A percentile compares a stretch with the other conserved stretches of the same genome.
Conservation (phyloP, 1,140 invertebrate genomes). For the Andrena cerasifolii region DNA sequence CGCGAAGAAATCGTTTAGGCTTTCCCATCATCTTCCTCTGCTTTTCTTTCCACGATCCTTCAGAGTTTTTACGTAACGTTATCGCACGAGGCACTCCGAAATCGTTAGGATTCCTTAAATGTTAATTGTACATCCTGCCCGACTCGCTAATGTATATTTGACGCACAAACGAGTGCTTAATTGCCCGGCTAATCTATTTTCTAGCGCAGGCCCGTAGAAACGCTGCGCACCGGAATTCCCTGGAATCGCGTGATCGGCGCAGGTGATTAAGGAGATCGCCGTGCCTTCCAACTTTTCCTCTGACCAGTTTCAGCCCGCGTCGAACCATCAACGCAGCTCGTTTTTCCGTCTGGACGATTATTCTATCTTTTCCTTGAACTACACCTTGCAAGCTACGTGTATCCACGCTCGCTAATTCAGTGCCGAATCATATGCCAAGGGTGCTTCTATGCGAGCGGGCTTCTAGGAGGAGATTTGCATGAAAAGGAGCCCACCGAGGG, state of each 20-base stretch:
- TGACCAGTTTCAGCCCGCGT: not conserved
- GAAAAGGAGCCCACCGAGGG: too few relatives aligned
- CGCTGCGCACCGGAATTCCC: not conserved
- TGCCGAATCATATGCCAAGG: too few relatives aligned
- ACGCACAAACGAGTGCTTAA: conserved; percentile 23
- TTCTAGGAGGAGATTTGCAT: too few relatives aligned
- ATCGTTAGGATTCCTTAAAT: not conserved
- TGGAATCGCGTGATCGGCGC: not conserved
- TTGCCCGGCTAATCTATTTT: conserved; percentile 19
- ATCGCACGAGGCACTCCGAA: too few relatives aligned
- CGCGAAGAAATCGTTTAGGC: too few relatives aligned
- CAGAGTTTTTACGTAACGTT: not conserved
- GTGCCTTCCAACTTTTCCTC: not conserved
- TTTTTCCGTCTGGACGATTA: too few relatives aligned
- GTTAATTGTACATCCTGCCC: not conserved
- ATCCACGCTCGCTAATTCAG: too few relatives aligned
- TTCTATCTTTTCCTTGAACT: too few relatives aligned
- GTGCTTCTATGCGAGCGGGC: too few relatives aligned
- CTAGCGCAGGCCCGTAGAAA: not conserved
- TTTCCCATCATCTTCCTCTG: not conserved
- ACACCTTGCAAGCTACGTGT: too few relatives aligned
- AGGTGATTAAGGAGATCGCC: not conserved
- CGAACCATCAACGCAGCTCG: too few relatives aligned
- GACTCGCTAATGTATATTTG: conserved; percentile 1
- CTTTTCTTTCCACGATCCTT: too few relatives aligned